Percentiles rank a stretch among this genome's conserved stretches.
Evolutionary conservation across 2,113 vertebrate species (phyloP).

Genomic region (Engystomops pustulosus): DNA sequence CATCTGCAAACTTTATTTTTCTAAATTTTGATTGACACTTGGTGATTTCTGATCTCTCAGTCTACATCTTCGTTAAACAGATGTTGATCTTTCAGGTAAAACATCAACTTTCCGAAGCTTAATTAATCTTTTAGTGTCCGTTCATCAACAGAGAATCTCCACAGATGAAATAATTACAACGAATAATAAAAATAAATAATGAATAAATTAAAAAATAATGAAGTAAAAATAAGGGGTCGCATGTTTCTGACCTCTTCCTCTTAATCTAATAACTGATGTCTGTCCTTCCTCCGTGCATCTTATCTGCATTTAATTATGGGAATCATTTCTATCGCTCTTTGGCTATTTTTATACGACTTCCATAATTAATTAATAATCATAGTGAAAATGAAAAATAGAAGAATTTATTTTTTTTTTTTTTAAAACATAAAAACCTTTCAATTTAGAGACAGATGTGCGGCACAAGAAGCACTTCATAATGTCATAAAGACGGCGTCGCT

Average conservation of each 20-base stretch:
- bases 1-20: too few species aligned
- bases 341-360: background rate
- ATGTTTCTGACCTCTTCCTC: background rate
- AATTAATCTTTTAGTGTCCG: background rate
- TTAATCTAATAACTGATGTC: background rate
- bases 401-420: too few species aligned
- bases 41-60: background rate
- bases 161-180: background rate
- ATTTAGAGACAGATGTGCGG: background rate
- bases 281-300: background rate
- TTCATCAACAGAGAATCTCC: background rate
- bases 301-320: background rate
- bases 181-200: background rate
- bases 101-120: background rate
- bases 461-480: too few species aligned
- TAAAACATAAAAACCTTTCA: background rate
- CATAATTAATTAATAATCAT: slow-evolving; percentile 12
- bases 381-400: background rate
- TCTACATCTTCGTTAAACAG: background rate
- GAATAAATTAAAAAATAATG: background rate
- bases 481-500: slow-evolving; percentile 14
- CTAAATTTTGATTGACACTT: too few species aligned
- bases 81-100: background rate
- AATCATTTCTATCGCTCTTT: background rate
- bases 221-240: background rate